Evolutionary conservation across 2,797 vertebrate genomes (phyloP), one percentile per base, ranked within the genome.

Genomic region (Phrynocephalus forsythii): DNA sequence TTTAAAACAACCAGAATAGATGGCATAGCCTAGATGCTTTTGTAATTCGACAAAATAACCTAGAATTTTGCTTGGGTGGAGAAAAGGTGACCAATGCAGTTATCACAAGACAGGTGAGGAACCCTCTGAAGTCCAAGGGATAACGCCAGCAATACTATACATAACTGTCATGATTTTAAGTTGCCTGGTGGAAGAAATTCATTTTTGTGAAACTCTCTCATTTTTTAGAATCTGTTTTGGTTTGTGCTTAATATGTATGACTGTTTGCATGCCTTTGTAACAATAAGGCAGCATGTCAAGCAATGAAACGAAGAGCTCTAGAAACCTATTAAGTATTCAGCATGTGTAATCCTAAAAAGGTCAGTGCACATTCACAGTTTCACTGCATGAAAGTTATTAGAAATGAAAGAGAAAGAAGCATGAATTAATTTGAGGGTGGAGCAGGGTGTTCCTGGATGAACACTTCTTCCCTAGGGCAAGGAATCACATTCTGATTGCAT

Each of bases 291-390:
- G 88, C 15, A 48, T 87, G 87, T 85, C 77, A 72, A 30, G 38
- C 52, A 71, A 71, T 72, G n/a, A 24, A 60, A 86, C 85, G 71
- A 3, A 82, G 60, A 89, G 89, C 15, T 76, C 20, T 83, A 82
- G 87, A 91, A 86, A 63, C 89, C 60, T 83, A n/a, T 84, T 95
- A 90, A 90, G 89, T 86, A 92, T 89, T 79, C 52, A 24, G 79
- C 77, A 16, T 77, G 30, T 50, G 28, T 67, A 83, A 90, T 44
- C 69, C 84, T 72, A 83, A 91, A 94, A 94, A 87, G 87, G 73
- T 86, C 91, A 89, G 50, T 84, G 81, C 68, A 86, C 18, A 71
- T 88, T 92, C 90, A 85, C 11, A 52, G 78, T 86, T 93, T 85
- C 90, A 26, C 30, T 90, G 76, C 69, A 79, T 20, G 79, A 85